phyloP scores from a whole-genome alignment of 2,113 vertebrate genomes.

The Vicugna pacos region DNA sequence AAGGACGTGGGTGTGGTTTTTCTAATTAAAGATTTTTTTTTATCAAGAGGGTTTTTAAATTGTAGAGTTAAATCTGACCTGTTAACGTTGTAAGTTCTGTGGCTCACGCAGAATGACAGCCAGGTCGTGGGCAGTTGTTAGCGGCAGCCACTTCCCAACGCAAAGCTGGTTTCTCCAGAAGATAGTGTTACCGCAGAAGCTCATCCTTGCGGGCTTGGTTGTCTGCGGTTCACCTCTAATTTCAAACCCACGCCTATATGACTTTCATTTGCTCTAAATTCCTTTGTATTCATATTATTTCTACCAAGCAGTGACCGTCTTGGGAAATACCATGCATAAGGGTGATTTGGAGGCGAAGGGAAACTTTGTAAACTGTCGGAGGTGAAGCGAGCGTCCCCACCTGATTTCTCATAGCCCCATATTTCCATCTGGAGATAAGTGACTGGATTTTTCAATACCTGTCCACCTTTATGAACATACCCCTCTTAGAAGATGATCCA shows the following conservation, averaged over 20 bases:
- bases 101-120: background rate
- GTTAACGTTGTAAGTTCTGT: background rate
- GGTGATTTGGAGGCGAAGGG: background rate
- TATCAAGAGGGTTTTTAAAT: background rate
- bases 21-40: background rate
- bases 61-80: background rate
- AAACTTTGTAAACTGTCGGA: background rate
- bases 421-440: background rate
- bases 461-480: constrained; percentile 4
- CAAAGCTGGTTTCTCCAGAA: background rate
- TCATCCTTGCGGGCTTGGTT: background rate
- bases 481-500: constrained; percentile 4
- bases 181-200: background rate
- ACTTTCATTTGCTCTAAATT: constrained; percentile 41
- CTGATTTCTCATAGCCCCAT: background rate
- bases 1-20: background rate
- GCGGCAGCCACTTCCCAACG: background rate
- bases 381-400: background rate
- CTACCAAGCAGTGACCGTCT: background rate
- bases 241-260: background rate
- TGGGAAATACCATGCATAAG: background rate
- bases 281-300: constrained; percentile 13
- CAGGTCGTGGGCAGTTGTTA: background rate
- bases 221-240: background rate
- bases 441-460: background rate